A percentile compares a stretch with the other conserved stretches of the same genome.
These are phyloP conservation scores for Dysmachus trigonus DNA, from an alignment of 2,888 invertebrate genomes.

Conservation along the genomic window DNA sequence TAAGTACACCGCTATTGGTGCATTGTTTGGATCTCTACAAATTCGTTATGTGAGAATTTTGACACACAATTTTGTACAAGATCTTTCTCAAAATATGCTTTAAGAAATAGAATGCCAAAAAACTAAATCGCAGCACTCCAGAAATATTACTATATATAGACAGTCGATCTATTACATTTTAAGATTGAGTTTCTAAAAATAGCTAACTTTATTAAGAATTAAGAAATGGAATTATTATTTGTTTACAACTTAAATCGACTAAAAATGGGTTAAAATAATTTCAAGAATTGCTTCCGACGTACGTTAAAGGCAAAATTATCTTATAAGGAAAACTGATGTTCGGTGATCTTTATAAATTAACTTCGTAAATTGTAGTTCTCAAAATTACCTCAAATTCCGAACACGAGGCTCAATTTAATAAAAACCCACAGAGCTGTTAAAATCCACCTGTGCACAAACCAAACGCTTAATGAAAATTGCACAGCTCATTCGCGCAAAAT, in stretches of 20 bases:
- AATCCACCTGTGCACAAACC: neutral
- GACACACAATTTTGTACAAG: too few species aligned
- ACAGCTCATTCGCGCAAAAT: neutral
- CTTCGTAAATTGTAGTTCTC: neutral
- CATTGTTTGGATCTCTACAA: too few species aligned
- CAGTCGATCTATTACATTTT: too few species aligned
- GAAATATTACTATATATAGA: neutral
- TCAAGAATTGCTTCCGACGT: neutral
- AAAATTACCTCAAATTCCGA: neutral
- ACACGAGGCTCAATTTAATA: neutral
- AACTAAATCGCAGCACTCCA: too few species aligned
- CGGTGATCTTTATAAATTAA: neutral
- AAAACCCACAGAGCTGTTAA: neutral
- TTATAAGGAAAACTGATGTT: neutral
- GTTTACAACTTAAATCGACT: neutral
- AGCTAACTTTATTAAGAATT: neutral
- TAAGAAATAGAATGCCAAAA: too few species aligned
- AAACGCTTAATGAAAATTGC: neutral
- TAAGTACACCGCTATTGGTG: too few species aligned
- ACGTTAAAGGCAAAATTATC: neutral
- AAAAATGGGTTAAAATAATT: neutral
- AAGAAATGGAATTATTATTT: neutral
- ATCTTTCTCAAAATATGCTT: too few species aligned
- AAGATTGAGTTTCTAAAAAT: neutral
- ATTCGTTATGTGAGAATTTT: too few species aligned